A percentile compares a stretch with the other conserved stretches of the same genome.
Evolutionary conservation across 2,888 invertebrate genomes (phyloP).

Genomic region (Trichopoda pennipes): DNA sequence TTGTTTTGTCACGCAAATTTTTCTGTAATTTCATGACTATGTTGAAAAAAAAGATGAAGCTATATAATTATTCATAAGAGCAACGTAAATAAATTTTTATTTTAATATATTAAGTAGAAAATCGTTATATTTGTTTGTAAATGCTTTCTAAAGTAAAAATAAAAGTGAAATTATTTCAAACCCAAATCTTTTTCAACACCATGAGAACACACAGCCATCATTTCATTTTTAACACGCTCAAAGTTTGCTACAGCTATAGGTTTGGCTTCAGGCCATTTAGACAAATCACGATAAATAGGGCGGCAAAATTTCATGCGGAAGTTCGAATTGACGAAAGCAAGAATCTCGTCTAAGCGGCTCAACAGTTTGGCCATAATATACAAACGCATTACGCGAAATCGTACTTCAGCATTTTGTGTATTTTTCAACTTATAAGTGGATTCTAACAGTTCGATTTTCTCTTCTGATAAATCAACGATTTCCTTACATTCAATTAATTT

Average conservation of each 20-base stretch:
- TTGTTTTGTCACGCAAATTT: too few species aligned
- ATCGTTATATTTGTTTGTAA: background rate
- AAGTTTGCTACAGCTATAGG: constrained; percentile 87
- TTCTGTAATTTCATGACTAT: too few species aligned
- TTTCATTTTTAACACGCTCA: constrained; percentile 85
- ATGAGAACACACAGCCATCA: constrained; percentile 92
- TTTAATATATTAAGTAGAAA: background rate
- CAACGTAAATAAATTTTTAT: too few species aligned
- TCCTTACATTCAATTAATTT: constrained; percentile 83
- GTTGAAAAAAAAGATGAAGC: too few species aligned
- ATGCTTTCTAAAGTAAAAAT: background rate
- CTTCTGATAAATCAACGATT: constrained; percentile 82
- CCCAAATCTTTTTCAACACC: constrained; percentile 88
- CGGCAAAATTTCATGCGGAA: constrained; percentile 96
- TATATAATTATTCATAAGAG: too few species aligned
- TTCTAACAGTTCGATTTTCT: constrained; percentile 83
- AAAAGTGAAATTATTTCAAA: constrained; percentile 71
- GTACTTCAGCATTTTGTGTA: constrained; percentile 90
- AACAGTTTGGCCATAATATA: constrained; percentile 88
- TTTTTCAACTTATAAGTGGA: constrained; percentile 85
- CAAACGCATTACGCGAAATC: constrained; percentile 88
- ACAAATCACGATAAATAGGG: constrained; percentile 92
- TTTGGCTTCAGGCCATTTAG: constrained; percentile 88
- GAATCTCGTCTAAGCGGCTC: constrained; percentile 85
- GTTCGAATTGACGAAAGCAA: constrained; percentile 90